phyloP scores from a whole-genome alignment of 2,113 vertebrate genomes.

The Indri indri region DNA sequence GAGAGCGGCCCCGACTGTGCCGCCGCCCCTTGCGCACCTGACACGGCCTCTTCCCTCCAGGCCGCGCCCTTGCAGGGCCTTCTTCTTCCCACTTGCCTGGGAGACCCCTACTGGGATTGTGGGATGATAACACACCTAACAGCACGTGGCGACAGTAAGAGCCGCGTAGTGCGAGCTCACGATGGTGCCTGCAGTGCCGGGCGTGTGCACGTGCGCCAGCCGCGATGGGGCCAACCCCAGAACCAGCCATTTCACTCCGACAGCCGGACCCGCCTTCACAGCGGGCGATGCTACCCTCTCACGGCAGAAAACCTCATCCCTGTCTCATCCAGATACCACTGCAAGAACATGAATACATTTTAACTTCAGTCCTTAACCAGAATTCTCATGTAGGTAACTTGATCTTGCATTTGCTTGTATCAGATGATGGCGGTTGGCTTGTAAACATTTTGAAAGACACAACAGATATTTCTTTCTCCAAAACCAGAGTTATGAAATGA shows the following conservation, averaged over 20 bases:
- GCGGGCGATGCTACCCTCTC: accelerated
- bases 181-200: too few relatives aligned
- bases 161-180: too few relatives aligned
- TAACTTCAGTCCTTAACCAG: not conserved
- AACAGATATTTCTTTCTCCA: not conserved
- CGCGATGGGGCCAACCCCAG: not conserved
- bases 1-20: too few relatives aligned
- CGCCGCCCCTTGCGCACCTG: too few relatives aligned
- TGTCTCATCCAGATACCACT: not conserved
- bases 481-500: not conserved
- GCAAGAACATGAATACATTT: not conserved
- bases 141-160: too few relatives aligned
- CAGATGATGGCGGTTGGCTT: not conserved
- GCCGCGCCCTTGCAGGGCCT: too few relatives aligned
- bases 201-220: too few relatives aligned
- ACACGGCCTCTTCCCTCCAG: too few relatives aligned
- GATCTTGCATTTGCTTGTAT: not conserved
- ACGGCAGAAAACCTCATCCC: not conserved
- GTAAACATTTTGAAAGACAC: not conserved
- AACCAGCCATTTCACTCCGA: too few relatives aligned
- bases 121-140: too few relatives aligned
- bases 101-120: too few relatives aligned
- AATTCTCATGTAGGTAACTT: not conserved
- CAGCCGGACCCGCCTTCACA: not conserved
- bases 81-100: too few relatives aligned